Evolutionary conservation across 1,140 invertebrate species (phyloP).

Genomic region (Spodoptera frugiperda): DNA sequence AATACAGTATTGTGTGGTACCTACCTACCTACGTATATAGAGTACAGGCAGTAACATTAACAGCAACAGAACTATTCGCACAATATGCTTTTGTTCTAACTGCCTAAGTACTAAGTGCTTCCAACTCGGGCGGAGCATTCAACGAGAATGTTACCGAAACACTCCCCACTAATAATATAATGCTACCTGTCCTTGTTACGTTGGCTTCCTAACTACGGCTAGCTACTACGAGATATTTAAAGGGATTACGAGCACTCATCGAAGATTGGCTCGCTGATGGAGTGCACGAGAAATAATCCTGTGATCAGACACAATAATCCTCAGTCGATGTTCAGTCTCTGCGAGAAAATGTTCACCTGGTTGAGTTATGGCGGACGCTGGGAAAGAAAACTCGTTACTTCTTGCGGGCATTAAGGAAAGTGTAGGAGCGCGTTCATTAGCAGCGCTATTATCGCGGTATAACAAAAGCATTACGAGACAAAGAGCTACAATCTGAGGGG

Average conservation of each 20-base stretch:
- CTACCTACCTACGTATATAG: neutral
- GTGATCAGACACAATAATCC: too few species aligned
- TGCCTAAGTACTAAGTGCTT: constrained; percentile 1
- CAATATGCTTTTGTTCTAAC: neutral
- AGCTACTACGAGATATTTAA: too few species aligned
- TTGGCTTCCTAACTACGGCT: neutral
- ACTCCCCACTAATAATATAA: neutral
- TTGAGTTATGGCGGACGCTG: neutral
- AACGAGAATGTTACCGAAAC: neutral
- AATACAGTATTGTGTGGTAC: neutral
- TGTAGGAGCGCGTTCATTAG: constrained; percentile 1
- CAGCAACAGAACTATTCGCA: neutral
- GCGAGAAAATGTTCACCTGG: constrained; percentile 3
- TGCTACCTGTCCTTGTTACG: neutral
- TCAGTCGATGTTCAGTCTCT: neutral
- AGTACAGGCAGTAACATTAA: neutral
- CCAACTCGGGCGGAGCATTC: neutral
- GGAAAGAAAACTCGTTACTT: constrained; percentile 2
- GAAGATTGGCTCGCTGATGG: too few species aligned
- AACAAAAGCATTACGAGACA: constrained; percentile 15
- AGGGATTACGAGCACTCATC: too few species aligned
- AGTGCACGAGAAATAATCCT: too few species aligned
- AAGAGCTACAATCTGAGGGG: neutral
- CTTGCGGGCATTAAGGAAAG: neutral
- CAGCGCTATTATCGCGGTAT: neutral